These are phyloP conservation scores for Nannospalax galili DNA, from an alignment of 2,113 vertebrate species.

Conservation along the genomic window DNA sequence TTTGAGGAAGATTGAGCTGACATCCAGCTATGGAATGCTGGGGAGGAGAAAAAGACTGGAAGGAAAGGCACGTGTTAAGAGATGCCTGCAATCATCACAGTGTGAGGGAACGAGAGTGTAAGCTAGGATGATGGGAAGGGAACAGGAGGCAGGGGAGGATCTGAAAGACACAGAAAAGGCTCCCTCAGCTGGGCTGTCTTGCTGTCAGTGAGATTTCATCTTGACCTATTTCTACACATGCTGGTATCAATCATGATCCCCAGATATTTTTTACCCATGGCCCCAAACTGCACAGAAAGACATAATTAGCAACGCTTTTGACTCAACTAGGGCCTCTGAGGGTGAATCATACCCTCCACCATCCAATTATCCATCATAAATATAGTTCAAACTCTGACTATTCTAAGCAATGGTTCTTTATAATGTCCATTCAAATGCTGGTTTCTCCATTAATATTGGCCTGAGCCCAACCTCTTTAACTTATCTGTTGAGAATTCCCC, in stretches of 20 bases:
- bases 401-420: constrained; percentile 38
- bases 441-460: neutral
- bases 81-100: constrained; percentile 28
- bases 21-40: constrained; percentile 46
- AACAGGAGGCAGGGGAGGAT: constrained; percentile 57
- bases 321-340: constrained; percentile 66
- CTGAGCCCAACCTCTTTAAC: constrained; percentile 2
- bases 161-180: constrained; percentile 65
- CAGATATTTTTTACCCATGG: constrained; percentile 71
- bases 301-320: constrained; percentile 68
- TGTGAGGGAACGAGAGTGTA: neutral
- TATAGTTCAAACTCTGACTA: constrained; percentile 54
- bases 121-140: neutral
- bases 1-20: constrained; percentile 55
- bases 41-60: constrained; percentile 21
- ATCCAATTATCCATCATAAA: constrained; percentile 65
- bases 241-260: constrained; percentile 57
- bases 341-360: constrained; percentile 63
- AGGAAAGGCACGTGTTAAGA: constrained; percentile 20
- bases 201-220: constrained; percentile 63
- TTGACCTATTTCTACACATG: constrained; percentile 72
- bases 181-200: constrained; percentile 17
- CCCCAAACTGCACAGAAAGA: constrained; percentile 60
- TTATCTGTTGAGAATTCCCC: neutral
- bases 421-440: neutral